phyloP scores from a whole-genome alignment of 2,888 invertebrate species.

The Ferdinandea cuprea region DNA sequence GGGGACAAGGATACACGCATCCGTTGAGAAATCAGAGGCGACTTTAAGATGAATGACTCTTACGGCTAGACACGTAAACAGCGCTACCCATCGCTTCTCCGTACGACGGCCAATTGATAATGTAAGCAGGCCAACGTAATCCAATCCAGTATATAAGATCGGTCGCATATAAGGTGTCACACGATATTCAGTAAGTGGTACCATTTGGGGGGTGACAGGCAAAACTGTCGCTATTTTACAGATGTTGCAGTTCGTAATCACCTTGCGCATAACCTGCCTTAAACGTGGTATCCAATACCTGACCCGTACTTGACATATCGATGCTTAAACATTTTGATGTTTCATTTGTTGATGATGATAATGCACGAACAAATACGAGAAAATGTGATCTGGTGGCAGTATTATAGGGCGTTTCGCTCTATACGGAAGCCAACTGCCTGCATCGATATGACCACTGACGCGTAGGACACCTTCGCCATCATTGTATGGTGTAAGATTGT shows the following conservation, averaged over 20 bases:
- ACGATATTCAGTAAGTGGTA: too few relatives aligned
- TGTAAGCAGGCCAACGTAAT: constrained; percentile 1
- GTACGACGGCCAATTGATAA: not conserved
- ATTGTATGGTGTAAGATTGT: constrained; percentile 35
- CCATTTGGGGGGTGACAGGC: too few relatives aligned
- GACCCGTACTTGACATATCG: too few relatives aligned
- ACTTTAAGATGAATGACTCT: constrained; percentile 31
- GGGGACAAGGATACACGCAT: constrained; percentile 45
- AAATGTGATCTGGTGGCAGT: too few relatives aligned
- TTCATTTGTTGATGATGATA: too few relatives aligned
- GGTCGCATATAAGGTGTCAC: not conserved
- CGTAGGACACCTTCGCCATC: constrained; percentile 26
- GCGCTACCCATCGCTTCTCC: not conserved
- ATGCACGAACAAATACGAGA: too few relatives aligned
- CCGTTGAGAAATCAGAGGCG: constrained; percentile 35
- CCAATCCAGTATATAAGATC: constrained; percentile 1
- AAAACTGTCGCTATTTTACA: too few relatives aligned
- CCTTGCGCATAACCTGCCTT: not conserved
- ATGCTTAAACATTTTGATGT: too few relatives aligned
- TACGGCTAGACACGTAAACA: constrained; percentile 10
- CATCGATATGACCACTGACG: constrained; percentile 24
- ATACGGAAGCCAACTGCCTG: not conserved
- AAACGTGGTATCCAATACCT: too few relatives aligned
- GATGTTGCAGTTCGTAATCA: not conserved
- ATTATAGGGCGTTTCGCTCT: not conserved